A percentile compares a stretch with the other conserved stretches of the same genome.
Conservation (phyloP, 2,888 invertebrate genomes). For the Herminia tarsipennalis region DNA sequence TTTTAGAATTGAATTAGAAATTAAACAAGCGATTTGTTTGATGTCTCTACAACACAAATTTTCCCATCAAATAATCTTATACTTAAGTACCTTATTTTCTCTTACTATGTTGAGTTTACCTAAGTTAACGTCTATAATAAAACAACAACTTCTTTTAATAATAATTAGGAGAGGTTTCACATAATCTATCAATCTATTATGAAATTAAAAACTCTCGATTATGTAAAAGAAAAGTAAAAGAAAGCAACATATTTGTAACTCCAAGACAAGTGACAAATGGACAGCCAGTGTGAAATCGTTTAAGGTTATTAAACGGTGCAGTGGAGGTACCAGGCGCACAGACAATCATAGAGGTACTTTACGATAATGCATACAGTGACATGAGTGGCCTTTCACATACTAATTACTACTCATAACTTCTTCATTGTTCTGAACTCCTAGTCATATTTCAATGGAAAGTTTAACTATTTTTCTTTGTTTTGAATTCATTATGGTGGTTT, state of each 20-base stretch:
- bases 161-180: too few relatives aligned
- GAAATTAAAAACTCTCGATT: too few relatives aligned
- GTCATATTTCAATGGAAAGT: conserved; percentile 37
- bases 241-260: neutral
- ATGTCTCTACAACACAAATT: too few relatives aligned
- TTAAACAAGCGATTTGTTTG: too few relatives aligned
- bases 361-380: conserved; percentile 20
- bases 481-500: conserved; percentile 13
- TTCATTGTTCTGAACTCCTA: conserved; percentile 35
- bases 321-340: conserved; percentile 28
- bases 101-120: too few relatives aligned
- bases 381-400: conserved; percentile 40
- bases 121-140: too few relatives aligned
- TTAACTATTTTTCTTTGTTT: conserved; percentile 25
- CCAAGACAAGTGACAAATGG: conserved; percentile 4
- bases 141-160: too few relatives aligned
- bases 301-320: conserved; percentile 12
- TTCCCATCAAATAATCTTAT: too few relatives aligned
- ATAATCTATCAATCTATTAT: too few relatives aligned
- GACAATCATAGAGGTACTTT: conserved; percentile 18
- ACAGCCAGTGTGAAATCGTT: conserved; percentile 11
- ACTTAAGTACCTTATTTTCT: too few relatives aligned
- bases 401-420: conserved; percentile 35
- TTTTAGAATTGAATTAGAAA: too few relatives aligned
- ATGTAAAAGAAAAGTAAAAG: conserved; percentile 10